These are phyloP conservation scores for Oncorhynchus nerka DNA, from an alignment of 2,113 vertebrate species.

Conservation along the genomic window DNA sequence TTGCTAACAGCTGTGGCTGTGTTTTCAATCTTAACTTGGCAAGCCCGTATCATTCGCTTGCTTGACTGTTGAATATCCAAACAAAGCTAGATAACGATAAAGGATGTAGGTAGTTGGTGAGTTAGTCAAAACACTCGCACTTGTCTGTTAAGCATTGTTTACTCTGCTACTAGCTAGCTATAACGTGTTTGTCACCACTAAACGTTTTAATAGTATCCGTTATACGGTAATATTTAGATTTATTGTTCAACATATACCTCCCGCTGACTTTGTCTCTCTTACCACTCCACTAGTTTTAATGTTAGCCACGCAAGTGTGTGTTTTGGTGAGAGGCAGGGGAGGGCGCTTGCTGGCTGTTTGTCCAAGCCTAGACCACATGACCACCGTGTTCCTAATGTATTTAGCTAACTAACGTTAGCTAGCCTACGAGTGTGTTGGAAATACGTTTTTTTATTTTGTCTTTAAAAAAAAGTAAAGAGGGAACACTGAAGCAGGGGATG, in stretches of 20 bases:
- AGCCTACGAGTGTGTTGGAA: no score
- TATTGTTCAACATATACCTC: no score
- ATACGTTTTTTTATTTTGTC: no score
- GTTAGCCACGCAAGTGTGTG: constrained; percentile 49
- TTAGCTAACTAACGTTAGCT: constrained; percentile 46
- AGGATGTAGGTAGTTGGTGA: neutral
- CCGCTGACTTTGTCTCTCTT: no score
- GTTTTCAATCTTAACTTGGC: neutral
- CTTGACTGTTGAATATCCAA: neutral
- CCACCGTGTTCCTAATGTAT: constrained; percentile 40
- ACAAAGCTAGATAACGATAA: neutral
- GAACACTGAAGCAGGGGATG: constrained; percentile 49
- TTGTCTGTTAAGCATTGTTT: neutral
- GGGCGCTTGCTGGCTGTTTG: constrained; percentile 48
- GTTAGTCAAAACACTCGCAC: neutral
- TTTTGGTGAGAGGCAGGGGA: neutral
- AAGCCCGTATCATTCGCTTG: neutral
- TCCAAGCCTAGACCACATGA: constrained; percentile 43
- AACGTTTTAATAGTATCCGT: no score
- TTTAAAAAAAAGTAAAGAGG: neutral
- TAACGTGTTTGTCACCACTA: no score
- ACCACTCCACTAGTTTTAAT: neutral
- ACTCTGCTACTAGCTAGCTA: neutral
- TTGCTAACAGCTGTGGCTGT: constrained; percentile 2
- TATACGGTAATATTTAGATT: no score